A percentile compares a stretch with the other conserved stretches of the same genome.
Evolutionary conservation across 2,888 invertebrate species (phyloP).

Genomic region (Noctua pronuba): DNA sequence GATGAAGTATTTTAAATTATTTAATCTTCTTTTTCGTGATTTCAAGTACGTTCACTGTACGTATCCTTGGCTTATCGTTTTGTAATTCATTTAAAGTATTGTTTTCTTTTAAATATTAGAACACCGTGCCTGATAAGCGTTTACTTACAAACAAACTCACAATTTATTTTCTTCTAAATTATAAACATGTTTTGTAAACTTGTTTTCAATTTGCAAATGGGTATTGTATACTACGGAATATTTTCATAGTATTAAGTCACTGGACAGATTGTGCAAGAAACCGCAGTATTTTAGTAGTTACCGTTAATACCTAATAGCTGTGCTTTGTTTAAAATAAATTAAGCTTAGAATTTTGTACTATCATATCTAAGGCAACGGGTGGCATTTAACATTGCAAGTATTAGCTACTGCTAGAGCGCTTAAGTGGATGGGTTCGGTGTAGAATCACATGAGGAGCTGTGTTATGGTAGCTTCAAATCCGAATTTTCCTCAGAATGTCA

Average conservation of each 20-base stretch:
- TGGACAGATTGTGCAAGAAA: conserved; percentile 21
- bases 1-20: not conserved
- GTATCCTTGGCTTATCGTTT: conserved; percentile 34
- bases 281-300: conserved; percentile 19
- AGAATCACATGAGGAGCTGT: not conserved
- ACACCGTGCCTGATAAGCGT: conserved; percentile 55
- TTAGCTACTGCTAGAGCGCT: not conserved
- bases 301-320: conserved; percentile 8
- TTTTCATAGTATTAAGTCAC: conserved; percentile 20
- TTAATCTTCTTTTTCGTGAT: not conserved
- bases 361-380: not conserved
- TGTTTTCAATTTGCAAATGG: conserved; percentile 33
- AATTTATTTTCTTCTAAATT: conserved; percentile 47
- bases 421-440: not conserved
- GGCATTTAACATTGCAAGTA: not conserved
- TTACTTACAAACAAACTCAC: conserved; percentile 50
- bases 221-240: conserved; percentile 8
- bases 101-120: conserved; percentile 50
- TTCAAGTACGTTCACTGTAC: conserved; percentile 8
- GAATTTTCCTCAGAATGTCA: not conserved
- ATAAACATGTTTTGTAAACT: conserved; percentile 47
- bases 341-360: not conserved
- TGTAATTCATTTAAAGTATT: conserved; percentile 33
- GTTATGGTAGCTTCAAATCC: not conserved
- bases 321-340: conserved; percentile 21